phyloP scores from a whole-genome alignment of 2,888 invertebrate species.

The Neuroscelio doddi region DNA sequence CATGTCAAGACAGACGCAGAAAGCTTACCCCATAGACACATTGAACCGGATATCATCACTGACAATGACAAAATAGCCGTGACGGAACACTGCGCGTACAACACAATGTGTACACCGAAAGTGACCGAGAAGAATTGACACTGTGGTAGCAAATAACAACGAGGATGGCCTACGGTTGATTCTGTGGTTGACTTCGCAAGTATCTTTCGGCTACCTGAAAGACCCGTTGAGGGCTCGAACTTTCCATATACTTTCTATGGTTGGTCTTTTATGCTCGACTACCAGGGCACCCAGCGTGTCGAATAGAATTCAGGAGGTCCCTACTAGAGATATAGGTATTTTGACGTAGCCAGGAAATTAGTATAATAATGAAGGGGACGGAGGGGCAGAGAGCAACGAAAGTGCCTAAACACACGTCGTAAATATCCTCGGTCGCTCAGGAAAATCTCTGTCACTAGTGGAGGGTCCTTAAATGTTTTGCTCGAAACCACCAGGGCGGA shows the following conservation, averaged over 20 bases:
- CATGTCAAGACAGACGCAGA: slow-evolving; percentile 2
- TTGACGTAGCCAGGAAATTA: slow-evolving; percentile 70
- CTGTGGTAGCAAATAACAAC: slow-evolving; percentile 31
- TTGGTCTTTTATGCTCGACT: slow-evolving; percentile 64
- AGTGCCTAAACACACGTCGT: slow-evolving; percentile 69
- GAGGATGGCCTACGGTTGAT: slow-evolving; percentile 31
- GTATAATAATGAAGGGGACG: slow-evolving; percentile 66
- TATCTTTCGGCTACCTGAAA: slow-evolving; percentile 43
- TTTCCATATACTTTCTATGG: slow-evolving; percentile 63
- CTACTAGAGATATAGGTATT: slow-evolving; percentile 53
- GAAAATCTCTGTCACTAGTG: slow-evolving; percentile 28
- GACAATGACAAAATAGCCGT: slow-evolving; percentile 20
- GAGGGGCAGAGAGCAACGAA: slow-evolving; percentile 53
- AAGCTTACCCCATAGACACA: slow-evolving; percentile 2
- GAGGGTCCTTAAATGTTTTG: slow-evolving; percentile 36
- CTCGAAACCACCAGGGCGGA: slow-evolving; percentile 29
- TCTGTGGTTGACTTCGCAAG: slow-evolving; percentile 28
- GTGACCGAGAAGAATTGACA: slow-evolving; percentile 17
- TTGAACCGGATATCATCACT: slow-evolving; percentile 27
- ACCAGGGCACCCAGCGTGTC: slow-evolving; percentile 68
- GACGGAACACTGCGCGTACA: slow-evolving; percentile 12
- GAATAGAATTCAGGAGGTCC: slow-evolving; percentile 63
- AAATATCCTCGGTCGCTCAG: slow-evolving; percentile 57
- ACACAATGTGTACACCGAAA: slow-evolving; percentile 17
- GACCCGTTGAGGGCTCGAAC: slow-evolving; percentile 26